Percentiles rank a stretch among this genome's conserved stretches.
Evolutionary conservation across 2,888 invertebrate genomes (phyloP).

Genomic region (Hylaea fasciaria): DNA sequence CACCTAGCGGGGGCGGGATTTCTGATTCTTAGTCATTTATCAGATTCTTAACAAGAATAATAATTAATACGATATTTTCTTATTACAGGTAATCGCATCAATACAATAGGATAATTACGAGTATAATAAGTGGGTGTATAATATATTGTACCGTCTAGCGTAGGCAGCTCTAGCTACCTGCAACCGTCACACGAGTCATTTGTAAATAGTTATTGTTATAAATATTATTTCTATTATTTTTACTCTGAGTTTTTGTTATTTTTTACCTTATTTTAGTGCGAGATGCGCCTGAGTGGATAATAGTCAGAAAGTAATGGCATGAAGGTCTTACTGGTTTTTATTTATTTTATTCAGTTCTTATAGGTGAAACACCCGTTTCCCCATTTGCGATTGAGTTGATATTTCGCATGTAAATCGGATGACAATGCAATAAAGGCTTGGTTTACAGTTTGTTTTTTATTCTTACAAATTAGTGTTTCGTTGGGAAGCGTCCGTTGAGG

Average conservation of each 20-base stretch:
- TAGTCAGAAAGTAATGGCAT: neutral
- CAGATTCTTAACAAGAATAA: neutral
- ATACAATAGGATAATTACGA: slow-evolving; percentile 10
- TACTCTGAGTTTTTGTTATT: slow-evolving; percentile 38
- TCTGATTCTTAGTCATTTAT: no score
- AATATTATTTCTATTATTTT: slow-evolving; percentile 43
- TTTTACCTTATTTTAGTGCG: slow-evolving; percentile 6
- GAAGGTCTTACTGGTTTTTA: no score
- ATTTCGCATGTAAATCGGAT: no score
- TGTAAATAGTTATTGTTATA: slow-evolving; percentile 59
- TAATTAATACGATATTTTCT: slow-evolving; percentile 1
- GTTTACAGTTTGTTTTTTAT: no score
- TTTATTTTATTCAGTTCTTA: no score
- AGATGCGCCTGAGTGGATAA: slow-evolving; percentile 6
- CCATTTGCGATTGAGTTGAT: no score
- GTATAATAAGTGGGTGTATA: slow-evolving; percentile 3
- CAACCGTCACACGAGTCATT: slow-evolving; percentile 31
- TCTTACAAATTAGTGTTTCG: no score
- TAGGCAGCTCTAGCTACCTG: slow-evolving; percentile 45
- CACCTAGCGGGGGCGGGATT: no score
- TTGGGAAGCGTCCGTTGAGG: no score
- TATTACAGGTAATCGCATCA: slow-evolving; percentile 23
- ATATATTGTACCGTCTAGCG: slow-evolving; percentile 36
- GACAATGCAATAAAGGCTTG: no score
- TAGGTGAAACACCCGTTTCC: no score